Percentiles rank a stretch among this genome's conserved stretches.
phyloP scores from a whole-genome alignment of 2,888 invertebrate species.

The Lasiommata megera region DNA sequence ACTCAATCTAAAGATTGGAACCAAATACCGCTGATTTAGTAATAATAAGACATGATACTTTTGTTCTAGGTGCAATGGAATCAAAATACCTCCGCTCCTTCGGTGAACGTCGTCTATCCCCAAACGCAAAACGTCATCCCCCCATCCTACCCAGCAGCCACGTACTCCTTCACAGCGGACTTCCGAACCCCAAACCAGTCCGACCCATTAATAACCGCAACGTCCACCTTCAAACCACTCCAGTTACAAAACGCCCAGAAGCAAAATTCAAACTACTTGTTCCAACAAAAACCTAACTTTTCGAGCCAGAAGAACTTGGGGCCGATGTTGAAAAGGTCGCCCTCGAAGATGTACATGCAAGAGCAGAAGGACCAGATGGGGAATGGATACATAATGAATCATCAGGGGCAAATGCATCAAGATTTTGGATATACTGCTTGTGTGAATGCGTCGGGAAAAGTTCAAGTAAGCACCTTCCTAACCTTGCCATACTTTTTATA shows the following conservation, averaged over 20 bases:
- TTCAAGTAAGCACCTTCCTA: conserved; percentile 48
- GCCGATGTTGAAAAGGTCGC: conserved; percentile 64
- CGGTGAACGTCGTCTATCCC: conserved; percentile 84
- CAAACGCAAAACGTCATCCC: conserved; percentile 84
- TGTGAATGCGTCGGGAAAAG: conserved; percentile 61
- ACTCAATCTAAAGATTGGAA: too few relatives aligned
- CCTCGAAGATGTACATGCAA: conserved; percentile 59
- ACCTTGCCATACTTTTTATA: too few relatives aligned
- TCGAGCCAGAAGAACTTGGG: conserved; percentile 50
- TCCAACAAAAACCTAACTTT: conserved; percentile 68
- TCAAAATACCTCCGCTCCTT: conserved; percentile 82
- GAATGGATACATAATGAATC: conserved; percentile 60
- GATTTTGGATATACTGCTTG: conserved; percentile 67
- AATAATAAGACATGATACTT: not conserved
- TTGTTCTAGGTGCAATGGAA: conserved; percentile 87
- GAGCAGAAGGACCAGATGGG: conserved; percentile 64
- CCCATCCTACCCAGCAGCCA: conserved; percentile 85
- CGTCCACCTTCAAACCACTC: conserved; percentile 80
- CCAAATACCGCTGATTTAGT: too few relatives aligned
- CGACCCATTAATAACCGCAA: conserved; percentile 76
- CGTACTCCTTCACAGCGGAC: conserved; percentile 92
- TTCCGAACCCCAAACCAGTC: conserved; percentile 85
- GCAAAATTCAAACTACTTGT: conserved; percentile 63
- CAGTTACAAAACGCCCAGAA: conserved; percentile 70
- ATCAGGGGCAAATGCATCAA: conserved; percentile 67